Evolutionary conservation across 1,140 invertebrate genomes (phyloP), one percentile per base, ranked within the genome.

Genomic region (Drosophila funebris): DNA sequence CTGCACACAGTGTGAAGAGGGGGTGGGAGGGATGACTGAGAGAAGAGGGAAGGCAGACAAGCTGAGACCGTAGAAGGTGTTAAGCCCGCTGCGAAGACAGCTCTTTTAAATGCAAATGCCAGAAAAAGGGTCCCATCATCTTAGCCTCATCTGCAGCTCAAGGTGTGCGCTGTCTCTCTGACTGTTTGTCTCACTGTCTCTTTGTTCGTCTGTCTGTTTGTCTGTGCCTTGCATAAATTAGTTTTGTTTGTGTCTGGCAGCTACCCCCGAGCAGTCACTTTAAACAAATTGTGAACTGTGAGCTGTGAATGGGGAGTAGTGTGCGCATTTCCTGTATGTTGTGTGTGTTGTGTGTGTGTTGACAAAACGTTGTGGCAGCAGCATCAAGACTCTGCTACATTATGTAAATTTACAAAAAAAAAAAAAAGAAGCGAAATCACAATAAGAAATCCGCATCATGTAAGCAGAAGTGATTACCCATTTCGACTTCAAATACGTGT

Each of bases 91-190:
- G 50, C 66, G 66, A 66, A 72, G 64, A 74, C 69, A 82, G 78
- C 76, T 79, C 79, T 83, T 83, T 78, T 63, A 74, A 77, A 87
- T 84, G 81, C 81, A 84, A 84, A 87, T 87, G 64, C 22, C 29
- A 75, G 66, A 50, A n/a, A 69, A 62, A 44, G 62, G 69, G 61
- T 66, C 52, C 7, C 53, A 72, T 43, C 41, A 44, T 48, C 60
- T 64, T 64, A 27, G 41, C 50, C 18, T 24, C 18, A 48, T 44
- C 22, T 50, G 14, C 20, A 46, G 36, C 39, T 69, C 63, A 68
- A 68, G 69, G 63, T 73, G 69, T 67, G 54, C 39, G 29, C 24
- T 27, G 37, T 18, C 39, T 37, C 14, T 20, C 29, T 56, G 7
- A 6, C 20, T 27, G 13, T 33, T 18, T 46, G 4, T 54, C 20